Evolutionary conservation across 2,888 invertebrate species (phyloP), one percentile per base, ranked within the genome.

Genomic region (Eupithecia subumbrata): DNA sequence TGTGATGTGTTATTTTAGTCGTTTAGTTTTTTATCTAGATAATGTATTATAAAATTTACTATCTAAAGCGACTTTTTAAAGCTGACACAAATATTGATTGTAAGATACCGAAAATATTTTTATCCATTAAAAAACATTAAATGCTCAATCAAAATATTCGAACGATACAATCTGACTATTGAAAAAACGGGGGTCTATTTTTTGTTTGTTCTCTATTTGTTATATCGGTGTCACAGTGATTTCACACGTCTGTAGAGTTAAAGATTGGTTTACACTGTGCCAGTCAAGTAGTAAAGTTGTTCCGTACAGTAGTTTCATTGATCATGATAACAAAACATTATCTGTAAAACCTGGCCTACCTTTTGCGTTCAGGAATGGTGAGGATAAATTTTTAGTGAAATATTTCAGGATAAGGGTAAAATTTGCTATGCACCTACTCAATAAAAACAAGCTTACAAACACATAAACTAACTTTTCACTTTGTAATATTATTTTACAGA

Each of bases 201-300:
- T 71, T 71, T 76, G 67, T 72, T 80, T 81, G 82, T 83, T 81
- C 82, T 84, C 84, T 87, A 82, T 88, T 87, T 88, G 85, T 88
- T 85, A 81, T 84, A 84, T 83, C 84, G 83, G 86, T 90, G 90
- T 92, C 92, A 89, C 88, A 86, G 88, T 88, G 88, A 90, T 91
- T 93, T 93, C 92, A 92, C 92, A 93, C 93, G 89, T 93, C 68
- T 63, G 68, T 68, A 43, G 43, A 25, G 68, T 22, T 68, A 8
- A 40, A n/a, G 40, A 22, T 43, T 11, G 12, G 5, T 43, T 68
- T 25, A 68, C 43, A 43, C 43, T 7, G 7, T 25, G 43, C 68
- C 14, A 68, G 68, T 45, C 22, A 9, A 66, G n/a, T 40, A 12
- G 37, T 18, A 11, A 56, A 12, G 56, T 12, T 12, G 5, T 60